Base-by-base conservation (phyloP, 2,888 invertebrate species). In the Drosophila conformis region DNA sequence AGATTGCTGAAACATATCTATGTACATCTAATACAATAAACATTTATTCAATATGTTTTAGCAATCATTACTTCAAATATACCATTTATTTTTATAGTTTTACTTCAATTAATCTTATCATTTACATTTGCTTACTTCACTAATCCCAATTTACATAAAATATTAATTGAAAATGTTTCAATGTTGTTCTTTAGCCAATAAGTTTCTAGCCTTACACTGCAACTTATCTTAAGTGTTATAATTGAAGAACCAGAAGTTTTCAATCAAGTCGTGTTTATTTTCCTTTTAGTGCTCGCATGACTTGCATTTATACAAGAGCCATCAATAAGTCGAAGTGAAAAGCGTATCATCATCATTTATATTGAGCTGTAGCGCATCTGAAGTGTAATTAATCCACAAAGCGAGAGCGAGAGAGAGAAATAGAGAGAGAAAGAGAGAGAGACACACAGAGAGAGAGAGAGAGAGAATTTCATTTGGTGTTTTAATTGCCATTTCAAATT, bases 401-500 rank as follows among this genome's bases (percentile, higher is more conserved):
- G 25, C 11, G 10, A 21, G 40, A 5, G 27, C 29, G 27, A 27
- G 4, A 38, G 48, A 15, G 61, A 18, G 21, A 8, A 18, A 10
- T 10, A 15, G 35, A 13, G 4, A 4, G 48, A 63, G 38, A 18
- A 46, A 13, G 31, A 13, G 13, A 5, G 40, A 62, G 61, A 4
- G 8, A 29, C 13, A 18, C 18, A 18, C 31, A 18, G 4, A 6
- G 36, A 63, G 48, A 18, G 57, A 11, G 31, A 18, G 13, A 8
- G 51, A 62, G 61, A 6, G 63, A 53, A 71, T 76, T 80, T 76
- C 62, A 58, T 64, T 65, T 59, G 52, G 38, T 27, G 59, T 48
- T 76, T 80, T 78, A 78, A 78, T 78, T 80, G 60, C 72, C 77
- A 68, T 72, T 72, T 72, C 69, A 65, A 72, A 81, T 81, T 78